phyloP scores from a whole-genome alignment of 2,888 invertebrate species.

The Metallyticus violacea region DNA sequence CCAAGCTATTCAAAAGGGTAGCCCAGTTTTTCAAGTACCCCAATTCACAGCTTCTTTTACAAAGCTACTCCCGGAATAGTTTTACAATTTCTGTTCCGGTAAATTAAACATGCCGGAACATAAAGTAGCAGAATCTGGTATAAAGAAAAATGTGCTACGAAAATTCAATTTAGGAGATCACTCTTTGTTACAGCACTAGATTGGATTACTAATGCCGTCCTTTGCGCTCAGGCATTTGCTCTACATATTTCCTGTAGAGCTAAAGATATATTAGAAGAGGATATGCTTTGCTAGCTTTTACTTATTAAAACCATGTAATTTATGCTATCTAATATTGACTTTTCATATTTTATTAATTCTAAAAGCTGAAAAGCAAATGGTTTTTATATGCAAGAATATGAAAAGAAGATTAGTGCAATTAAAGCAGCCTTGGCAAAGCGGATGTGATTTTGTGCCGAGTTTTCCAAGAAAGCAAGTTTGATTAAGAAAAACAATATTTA shows the following conservation, averaged over 20 bases:
- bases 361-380: background rate
- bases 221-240: background rate
- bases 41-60: background rate
- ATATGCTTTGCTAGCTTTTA: background rate
- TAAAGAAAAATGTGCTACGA: background rate
- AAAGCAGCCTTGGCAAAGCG: too few species aligned
- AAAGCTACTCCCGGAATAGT: background rate
- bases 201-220: background rate
- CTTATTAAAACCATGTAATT: background rate
- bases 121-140: background rate
- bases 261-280: background rate
- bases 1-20: background rate
- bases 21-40: background rate
- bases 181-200: background rate
- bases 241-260: background rate
- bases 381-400: background rate
- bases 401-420: background rate
- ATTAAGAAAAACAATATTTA: too few species aligned
- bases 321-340: background rate
- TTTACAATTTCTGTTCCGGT: background rate
- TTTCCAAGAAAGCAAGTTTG: background rate
- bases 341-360: background rate
- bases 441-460: too few species aligned
- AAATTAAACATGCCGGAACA: background rate
- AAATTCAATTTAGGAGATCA: background rate